Base-by-base conservation (phyloP, 2,113 vertebrate species). In the Xiphophorus maculatus region DNA sequence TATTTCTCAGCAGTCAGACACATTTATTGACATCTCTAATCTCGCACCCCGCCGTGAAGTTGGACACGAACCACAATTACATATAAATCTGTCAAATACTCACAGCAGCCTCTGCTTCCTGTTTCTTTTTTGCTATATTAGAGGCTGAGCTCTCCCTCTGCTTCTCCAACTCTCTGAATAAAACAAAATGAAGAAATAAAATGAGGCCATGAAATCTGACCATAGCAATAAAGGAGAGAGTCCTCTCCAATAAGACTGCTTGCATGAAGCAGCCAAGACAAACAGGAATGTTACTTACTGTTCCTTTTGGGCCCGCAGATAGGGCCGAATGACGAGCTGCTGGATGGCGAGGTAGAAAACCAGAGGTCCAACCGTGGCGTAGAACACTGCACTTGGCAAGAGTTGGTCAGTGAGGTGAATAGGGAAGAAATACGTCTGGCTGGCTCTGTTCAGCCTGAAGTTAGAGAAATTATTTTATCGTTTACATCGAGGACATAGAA, bases 361-460 rank as follows among this genome's bases (percentile, higher is more conserved):
- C 0, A 99, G 93, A 3, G 98, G 98, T 90, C 97, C 98, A 27
- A 96, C 96, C 0, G 98, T 99, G 94, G 98, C 98, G 0, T 99
- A 99, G 94, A 99, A 99, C 12, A 99, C 94, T 0, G 97, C 97
- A 0, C 98, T 99, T 69, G 98, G 98, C 66, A 99, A 95, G 32
- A 99, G 95, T 91, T 99, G 97, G 82, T 99, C 98, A n/a, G 98
- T 99, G 91, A 99, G 85, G 82, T 99, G 97, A 70, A 99, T 94
- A 0, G 98, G 97, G 90, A 99, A 99, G 94, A 98, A 96, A 93
- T 99, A 99, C 0, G 97, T 99, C 95, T 99, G 98, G 87, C 97
- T 99, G 82, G 98, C 98, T 86, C 98, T 92, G 91, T 99, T 99
- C 70, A 99, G 90, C 85, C 98, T 99, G 90, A 19, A 79, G 72